Evolutionary conservation across 53 echinoderm and acorn worm genomes (phyloP), one percentile per base, ranked within the genome.

Genomic region (Patiria pectinifera): DNA sequence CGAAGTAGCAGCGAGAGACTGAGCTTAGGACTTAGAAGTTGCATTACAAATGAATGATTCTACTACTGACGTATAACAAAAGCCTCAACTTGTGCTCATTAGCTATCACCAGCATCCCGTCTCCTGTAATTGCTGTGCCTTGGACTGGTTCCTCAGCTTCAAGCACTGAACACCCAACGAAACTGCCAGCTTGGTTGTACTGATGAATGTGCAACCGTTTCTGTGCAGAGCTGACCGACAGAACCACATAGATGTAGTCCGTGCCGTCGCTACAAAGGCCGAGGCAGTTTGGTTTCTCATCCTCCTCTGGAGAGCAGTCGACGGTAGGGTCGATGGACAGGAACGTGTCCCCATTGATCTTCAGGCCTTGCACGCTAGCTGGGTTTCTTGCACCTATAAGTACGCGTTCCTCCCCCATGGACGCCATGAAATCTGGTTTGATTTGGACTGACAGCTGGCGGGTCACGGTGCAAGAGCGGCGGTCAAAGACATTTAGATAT

Each of bases 181-280:
- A 72, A n/a, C n/a, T 72, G 72, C 72, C 72, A 72, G 14, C n/a
- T 72, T n/a, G 72, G 24, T 2, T 72, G 72, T 72, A 72, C 72
- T 72, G 72, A 24, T 72, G 72, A 22, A 72, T n/a, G 21, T 72
- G 72, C 6, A 72, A 11, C 72, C 1, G 16, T 7, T 72, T 23
- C n/a, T 21, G 23, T 15, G 3, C 72, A 63, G 63, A 63, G 12
- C 23, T 45, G 8, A 44, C 45, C 6, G 79, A 79, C 2, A 79
- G 11, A 22, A 24, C 79, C 18, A 79, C 79, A 15, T 45, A 45
- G 14, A 79, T 79, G 79, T 14, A 14, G 35, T 79, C 47, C 4
- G 46, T 21, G 79, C 48, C 24, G 35, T 79, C 48, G 19, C 79
- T 45, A 4, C 46, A 48, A 48, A 79, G 21, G 24, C 79, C 45